phyloP scores from a whole-genome alignment of 2,888 invertebrate genomes.

The Syrista parreyssii region DNA sequence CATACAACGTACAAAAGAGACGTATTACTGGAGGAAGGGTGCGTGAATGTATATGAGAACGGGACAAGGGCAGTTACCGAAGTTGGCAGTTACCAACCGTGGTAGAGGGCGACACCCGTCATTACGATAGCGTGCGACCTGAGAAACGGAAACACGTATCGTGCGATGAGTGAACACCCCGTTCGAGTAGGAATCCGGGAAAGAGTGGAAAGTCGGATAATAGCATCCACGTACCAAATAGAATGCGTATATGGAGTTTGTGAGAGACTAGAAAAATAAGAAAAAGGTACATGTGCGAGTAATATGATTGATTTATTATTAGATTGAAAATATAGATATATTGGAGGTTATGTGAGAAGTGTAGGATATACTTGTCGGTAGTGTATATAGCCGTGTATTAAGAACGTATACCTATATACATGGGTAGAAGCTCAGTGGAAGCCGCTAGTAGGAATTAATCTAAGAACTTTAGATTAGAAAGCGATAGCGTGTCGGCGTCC shows the following conservation, averaged over 20 bases:
- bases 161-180: conserved; percentile 5
- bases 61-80: conserved; percentile 13
- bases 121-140: conserved; percentile 40
- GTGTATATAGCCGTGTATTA: neutral
- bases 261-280: neutral
- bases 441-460: neutral
- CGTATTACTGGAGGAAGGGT: neutral
- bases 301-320: neutral
- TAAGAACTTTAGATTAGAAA: conserved; percentile 1
- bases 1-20: neutral
- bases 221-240: neutral
- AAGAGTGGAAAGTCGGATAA: neutral
- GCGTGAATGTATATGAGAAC: neutral
- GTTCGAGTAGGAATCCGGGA: neutral
- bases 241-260: neutral
- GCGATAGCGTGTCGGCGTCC: conserved; percentile 2
- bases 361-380: neutral
- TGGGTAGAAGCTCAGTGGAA: neutral
- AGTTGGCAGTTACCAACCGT: conserved; percentile 25
- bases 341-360: neutral
- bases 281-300: neutral
- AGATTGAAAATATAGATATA: neutral
- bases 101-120: conserved; percentile 35
- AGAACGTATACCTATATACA: neutral
- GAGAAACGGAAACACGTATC: conserved; percentile 23